Evolutionary conservation across 2,797 vertebrate species (phyloP).

Genomic region (Acipenser transmontanus): DNA sequence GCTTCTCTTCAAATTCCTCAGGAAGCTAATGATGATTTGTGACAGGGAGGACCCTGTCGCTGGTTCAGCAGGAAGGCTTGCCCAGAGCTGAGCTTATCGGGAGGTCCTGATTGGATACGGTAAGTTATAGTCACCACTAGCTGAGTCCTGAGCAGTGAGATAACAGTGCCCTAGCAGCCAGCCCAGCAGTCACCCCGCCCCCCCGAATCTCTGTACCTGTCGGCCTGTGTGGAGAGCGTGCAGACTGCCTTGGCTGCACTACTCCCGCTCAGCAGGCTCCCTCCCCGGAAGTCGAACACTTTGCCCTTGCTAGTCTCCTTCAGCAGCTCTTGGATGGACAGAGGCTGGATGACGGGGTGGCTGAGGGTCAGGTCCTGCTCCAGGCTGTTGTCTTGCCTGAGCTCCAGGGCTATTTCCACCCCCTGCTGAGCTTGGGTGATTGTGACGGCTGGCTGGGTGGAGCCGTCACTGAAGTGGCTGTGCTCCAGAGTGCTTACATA

Average conservation of each 20-base stretch:
- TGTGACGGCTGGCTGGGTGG: conserved; percentile 66
- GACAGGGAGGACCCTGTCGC: no score
- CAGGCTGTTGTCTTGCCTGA: conserved; percentile 40
- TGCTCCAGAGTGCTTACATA: conserved; percentile 91
- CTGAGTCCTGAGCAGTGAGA: neutral
- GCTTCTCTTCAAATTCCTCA: no score
- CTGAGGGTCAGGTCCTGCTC: conserved; percentile 66
- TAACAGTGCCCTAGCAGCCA: neutral
- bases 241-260: conserved; percentile 81
- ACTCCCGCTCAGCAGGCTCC: conserved; percentile 75
- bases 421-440: conserved; percentile 75
- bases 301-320: conserved; percentile 67
- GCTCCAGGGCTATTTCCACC: conserved; percentile 41
- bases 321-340: conserved; percentile 87
- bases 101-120: no score
- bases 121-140: neutral
- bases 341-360: conserved; percentile 74
- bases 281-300: conserved; percentile 70
- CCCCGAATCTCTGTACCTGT: conserved; percentile 60
- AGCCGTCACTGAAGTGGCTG: conserved; percentile 82
- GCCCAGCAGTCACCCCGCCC: neutral
- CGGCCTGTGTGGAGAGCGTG: conserved; percentile 81
- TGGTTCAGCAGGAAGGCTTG: no score
- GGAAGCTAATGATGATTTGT: no score
- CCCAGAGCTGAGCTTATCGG: no score